Evolutionary conservation across 1,140 invertebrate genomes (phyloP), one percentile per base, ranked within the genome.

Genomic region (Leptinotarsa lineolata): DNA sequence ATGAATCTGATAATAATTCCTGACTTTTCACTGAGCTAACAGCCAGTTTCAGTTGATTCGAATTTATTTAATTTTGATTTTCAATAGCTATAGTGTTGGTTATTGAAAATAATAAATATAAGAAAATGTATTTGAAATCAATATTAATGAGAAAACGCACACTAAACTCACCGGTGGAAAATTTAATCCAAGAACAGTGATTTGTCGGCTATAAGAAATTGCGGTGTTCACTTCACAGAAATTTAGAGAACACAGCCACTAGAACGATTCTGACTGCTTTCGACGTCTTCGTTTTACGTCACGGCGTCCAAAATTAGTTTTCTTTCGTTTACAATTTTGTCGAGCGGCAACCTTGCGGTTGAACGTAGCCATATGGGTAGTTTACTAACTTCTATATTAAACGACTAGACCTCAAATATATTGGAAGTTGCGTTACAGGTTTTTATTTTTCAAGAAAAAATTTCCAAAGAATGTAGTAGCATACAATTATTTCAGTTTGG

Each of bases 281-380:
- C 67, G 72, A 70, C 73, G 74, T 76, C 74, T 70, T 20, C 72
- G 67, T 64, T 76, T 78, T 72, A 78, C 77, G 77, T 78, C 77
- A 78, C 72, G 45, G 46, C 74, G 75, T 76, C 77, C 77, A 78
- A 78, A 78, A 59, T 78, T 78, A 78, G 77, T 66, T 58, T 24
- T 73, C 72, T 76, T 76, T 54, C 46, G 54, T 73, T 68, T 61
- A 68, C 54, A 39, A 45, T 39, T 71, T 46, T 45, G 59, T 63
- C 22, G 70, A 44, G 48, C 18, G 61, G 70, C 60, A 65, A 74
- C 64, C 60, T 67, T 61, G 63, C 59, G 64, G 45, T 66, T 24
- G 39, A 39, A 66, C 22, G 64, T 66, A 66, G 64, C 39, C 64
- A 12, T 66, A 18, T 66, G 39, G 22, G 11, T 39, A 39, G 64